phyloP scores from a whole-genome alignment of 2,888 invertebrate species.

The Lasioglossum villosulum region DNA sequence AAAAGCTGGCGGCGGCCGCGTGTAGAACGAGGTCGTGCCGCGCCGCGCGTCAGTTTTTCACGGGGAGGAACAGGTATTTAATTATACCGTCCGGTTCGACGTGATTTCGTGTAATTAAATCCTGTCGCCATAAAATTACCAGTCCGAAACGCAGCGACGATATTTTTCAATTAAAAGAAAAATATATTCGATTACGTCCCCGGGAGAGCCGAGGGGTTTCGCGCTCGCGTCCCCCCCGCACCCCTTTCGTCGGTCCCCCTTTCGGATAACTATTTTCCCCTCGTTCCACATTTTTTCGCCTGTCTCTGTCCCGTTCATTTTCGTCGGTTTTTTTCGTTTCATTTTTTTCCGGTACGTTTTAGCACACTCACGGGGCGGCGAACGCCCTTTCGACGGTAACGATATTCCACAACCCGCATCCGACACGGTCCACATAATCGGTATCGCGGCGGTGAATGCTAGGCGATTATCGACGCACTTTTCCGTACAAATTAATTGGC shows the following conservation, averaged over 20 bases:
- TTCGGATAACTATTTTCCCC: neutral
- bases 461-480: conserved; percentile 79
- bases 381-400: conserved; percentile 73
- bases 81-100: conserved; percentile 51
- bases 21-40: neutral
- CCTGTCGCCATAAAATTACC: conserved; percentile 58
- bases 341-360: conserved; percentile 6
- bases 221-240: neutral
- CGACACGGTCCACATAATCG: conserved; percentile 74
- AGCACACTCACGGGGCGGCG: conserved; percentile 57
- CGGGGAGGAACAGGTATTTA: conserved; percentile 47
- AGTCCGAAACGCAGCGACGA: conserved; percentile 44
- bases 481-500: conserved; percentile 83
- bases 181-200: conserved; percentile 60
- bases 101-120: conserved; percentile 62
- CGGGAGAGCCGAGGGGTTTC: conserved; percentile 27
- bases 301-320: neutral
- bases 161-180: conserved; percentile 64
- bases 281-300: too few relatives aligned
- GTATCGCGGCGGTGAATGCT: conserved; percentile 74
- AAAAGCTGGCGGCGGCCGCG: conserved; percentile 23
- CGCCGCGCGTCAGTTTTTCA: conserved; percentile 40
- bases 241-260: neutral
- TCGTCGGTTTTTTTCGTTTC: conserved; percentile 47
- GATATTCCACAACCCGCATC: conserved; percentile 77